Base-by-base conservation (phyloP, 1,140 invertebrate genomes). In the Meloidogyne exigua region DNA sequence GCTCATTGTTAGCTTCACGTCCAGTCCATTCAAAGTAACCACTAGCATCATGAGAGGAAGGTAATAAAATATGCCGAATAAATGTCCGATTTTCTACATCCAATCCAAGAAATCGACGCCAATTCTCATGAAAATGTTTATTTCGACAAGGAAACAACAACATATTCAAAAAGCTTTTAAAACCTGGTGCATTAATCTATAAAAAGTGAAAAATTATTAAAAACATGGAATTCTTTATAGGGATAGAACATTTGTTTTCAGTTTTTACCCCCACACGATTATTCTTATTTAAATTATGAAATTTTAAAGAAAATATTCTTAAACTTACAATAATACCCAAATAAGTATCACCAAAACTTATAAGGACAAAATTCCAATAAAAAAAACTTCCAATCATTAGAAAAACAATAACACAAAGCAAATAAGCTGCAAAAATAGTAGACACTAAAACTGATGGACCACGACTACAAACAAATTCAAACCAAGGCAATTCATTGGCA, bases 301-400 rank as follows among this genome's bases (percentile, higher is more conserved):
- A n/a, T n/a, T n/a, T n/a, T n/a, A n/a, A n/a, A n/a, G n/a, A n/a
- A n/a, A n/a, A n/a, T n/a, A n/a, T n/a, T n/a, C n/a, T n/a, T 21
- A 71, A 42, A 68, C 81, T 66, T 18, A 83, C 80, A 72, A 81
- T 62, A 76, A 81, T 49, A 12, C 76, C 80, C 21, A 81, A 28
- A 39, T 81, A 81, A 23, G 80, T 81, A 62, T 76, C 32, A 28
- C 82, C 80, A 32, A 71, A 26, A 23, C 83, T 84, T 18, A 81
- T 84, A 21, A 81, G 57, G n/a, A 79, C 80, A 39, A 81, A 75
- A 72, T 81, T 81, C 80, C 80, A 81, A 25, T 67, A 80, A 23
- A 81, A 81, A 25, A 81, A 69, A 0, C 76, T 62, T 23, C 80
- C 80, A 39, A 81, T 83, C 32, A 83, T 63, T 15, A 84, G 4